These are phyloP conservation scores for Prionace glauca DNA, from an alignment of 2,797 vertebrate genomes.

Conservation along the genomic window DNA sequence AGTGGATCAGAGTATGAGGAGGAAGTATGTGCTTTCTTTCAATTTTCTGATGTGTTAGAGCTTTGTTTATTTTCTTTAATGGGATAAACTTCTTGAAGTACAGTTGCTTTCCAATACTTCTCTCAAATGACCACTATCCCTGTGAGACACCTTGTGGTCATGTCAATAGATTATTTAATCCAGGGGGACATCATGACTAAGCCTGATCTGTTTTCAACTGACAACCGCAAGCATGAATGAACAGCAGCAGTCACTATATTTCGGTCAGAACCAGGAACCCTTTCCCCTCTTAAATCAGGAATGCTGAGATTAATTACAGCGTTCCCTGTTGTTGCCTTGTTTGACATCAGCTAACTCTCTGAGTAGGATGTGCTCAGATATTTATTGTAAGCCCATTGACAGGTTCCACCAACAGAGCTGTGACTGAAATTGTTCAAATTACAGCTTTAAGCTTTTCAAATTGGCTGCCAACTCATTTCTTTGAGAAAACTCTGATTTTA, in stretches of 20 bases:
- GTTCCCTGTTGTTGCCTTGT: not conserved
- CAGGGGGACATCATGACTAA: not conserved
- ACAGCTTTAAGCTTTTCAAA: not conserved
- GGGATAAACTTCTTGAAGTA: not conserved
- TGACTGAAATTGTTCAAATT: not conserved
- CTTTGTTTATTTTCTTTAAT: not conserved
- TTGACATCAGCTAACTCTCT: not conserved
- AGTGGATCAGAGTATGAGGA: conserved; percentile 92
- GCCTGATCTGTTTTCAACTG: not conserved
- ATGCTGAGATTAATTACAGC: not conserved
- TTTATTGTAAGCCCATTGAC: not conserved
- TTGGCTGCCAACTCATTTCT: not conserved
- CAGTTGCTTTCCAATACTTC: not conserved
- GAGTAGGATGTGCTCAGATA: not conserved
- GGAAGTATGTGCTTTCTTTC: conserved; percentile 66
- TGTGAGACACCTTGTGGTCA: not conserved
- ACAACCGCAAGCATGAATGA: not conserved
- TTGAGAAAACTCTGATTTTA: not conserved
- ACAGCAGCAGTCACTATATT: not conserved
- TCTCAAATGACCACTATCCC: not conserved
- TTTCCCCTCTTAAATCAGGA: not conserved
- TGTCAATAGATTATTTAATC: not conserved
- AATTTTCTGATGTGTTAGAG: not conserved
- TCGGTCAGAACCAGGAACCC: not conserved
- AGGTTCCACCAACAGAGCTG: too few species aligned